Conservation (phyloP, 2,888 invertebrate genomes). For the Labia minor region DNA sequence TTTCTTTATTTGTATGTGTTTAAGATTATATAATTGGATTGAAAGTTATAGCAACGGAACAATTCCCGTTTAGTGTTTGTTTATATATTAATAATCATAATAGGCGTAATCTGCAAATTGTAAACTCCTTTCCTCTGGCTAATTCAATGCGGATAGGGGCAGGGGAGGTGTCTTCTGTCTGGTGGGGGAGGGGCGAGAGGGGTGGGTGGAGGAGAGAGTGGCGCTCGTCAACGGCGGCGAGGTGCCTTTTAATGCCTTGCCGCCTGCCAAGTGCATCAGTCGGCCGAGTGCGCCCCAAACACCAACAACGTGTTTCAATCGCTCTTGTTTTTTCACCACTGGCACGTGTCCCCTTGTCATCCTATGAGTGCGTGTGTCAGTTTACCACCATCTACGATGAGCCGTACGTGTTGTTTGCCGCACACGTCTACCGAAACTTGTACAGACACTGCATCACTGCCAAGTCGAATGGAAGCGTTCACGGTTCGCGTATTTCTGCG, state of each 20-base stretch:
- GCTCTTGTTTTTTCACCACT: background rate
- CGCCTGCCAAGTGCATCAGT: background rate
- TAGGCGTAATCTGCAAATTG: background rate
- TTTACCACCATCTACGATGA: background rate
- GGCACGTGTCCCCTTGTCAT: background rate
- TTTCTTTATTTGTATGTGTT: background rate
- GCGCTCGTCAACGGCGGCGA: background rate
- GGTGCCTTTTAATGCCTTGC: background rate
- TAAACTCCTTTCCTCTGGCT: background rate
- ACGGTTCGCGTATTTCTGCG: constrained; percentile 46
- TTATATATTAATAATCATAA: background rate
- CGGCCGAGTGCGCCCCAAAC: background rate
- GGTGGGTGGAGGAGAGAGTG: background rate
- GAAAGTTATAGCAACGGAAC: background rate
- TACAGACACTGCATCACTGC: background rate
- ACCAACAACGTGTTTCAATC: background rate
- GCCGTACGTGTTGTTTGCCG: background rate
- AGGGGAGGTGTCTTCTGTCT: too few relatives aligned
- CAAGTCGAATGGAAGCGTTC: constrained; percentile 35
- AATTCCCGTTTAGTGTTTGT: background rate
- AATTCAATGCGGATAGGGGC: too few relatives aligned
- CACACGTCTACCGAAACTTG: background rate
- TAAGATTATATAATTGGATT: background rate
- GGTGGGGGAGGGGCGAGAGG: background rate
- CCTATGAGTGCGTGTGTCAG: background rate